Base-by-base conservation (phyloP, 2,797 vertebrate species). In the Eupleurogrammus muticus region DNA sequence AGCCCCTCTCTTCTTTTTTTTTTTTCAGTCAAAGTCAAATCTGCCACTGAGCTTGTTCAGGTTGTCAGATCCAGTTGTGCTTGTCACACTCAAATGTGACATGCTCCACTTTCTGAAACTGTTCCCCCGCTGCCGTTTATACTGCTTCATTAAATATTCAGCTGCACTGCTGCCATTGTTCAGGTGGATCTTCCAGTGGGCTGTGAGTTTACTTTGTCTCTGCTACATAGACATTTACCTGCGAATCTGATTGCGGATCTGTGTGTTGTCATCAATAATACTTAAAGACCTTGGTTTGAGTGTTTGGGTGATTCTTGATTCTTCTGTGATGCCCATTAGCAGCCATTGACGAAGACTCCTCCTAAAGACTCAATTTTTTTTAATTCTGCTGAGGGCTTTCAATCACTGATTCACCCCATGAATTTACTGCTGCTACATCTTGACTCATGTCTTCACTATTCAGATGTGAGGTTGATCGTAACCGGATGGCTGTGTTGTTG, bases 271-370 rank as follows among this genome's bases (percentile, higher is more conserved):
- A 48, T 21, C 47, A 23, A 0, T 1, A 40, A 9, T 13, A 17
- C 12, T 8, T 6, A 0, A 23, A 40, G 9, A 13, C 10, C 14
- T 28, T 28, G 6, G 28, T 6, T 28, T 3, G n/a, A n/a, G n/a
- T n/a, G 28, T 28, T 28, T 28, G 6, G 10, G 3, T 20, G 35
- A 36, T 38, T 11, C 11, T 12, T 2, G 1, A 0, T 11, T 38
- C 21, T 28, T 9, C 21, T 51, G 53, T 47, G 21, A 13, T 2
- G 12, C 23, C 14, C 12, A 44, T n/a, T 51, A 9, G 12, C 21
- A 34, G n/a, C 21, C 32, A 0, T 0, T 9, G 36, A 20, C 3
- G 1, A 10, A 5, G 49, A 9, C 17, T 17, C 0, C 5, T 9
- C 20, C 44, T 9, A 17, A 52, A 19, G 20, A 28, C n/a, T 32